These are phyloP conservation scores for Marcusenius ussheri DNA, from an alignment of 2,113 vertebrate species.

Conservation along the genomic window DNA sequence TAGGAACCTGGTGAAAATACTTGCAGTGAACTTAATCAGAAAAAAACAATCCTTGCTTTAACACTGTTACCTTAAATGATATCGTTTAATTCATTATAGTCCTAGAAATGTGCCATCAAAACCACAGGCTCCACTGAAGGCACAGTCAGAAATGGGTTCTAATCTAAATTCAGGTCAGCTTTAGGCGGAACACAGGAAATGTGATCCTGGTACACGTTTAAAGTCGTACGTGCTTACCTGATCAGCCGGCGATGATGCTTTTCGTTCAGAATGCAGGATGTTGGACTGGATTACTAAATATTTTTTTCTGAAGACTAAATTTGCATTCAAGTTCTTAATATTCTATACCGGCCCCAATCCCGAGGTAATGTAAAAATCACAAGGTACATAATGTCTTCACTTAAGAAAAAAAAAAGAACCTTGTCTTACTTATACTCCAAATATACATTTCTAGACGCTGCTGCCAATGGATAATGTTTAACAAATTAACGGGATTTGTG, in stretches of 20 bases:
- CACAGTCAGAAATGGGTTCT: not conserved
- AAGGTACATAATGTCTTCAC: not conserved
- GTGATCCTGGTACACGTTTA: not conserved
- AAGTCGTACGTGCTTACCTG: not conserved
- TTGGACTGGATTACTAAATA: not conserved
- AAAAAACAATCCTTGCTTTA: not conserved
- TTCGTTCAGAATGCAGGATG: not conserved
- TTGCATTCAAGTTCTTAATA: not conserved
- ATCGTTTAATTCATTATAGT: not conserved
- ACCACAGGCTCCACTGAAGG: not conserved
- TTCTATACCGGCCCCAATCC: not conserved
- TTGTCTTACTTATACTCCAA: not conserved
- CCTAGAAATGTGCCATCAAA: not conserved
- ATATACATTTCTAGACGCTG: not conserved
- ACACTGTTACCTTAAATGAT: not conserved
- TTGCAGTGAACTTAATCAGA: not conserved
- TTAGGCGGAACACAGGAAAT: not conserved
- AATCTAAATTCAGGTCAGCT: not conserved
- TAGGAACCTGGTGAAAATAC: not conserved
- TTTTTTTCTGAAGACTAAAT: not conserved
- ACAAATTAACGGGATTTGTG: not conserved
- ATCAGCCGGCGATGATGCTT: not conserved
- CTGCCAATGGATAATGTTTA: not conserved
- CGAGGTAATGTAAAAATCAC: not conserved
- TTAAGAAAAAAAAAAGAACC: not conserved